Evolutionary conservation across 2,888 invertebrate species (phyloP).

Genomic region (Calliphora vomitoria): DNA sequence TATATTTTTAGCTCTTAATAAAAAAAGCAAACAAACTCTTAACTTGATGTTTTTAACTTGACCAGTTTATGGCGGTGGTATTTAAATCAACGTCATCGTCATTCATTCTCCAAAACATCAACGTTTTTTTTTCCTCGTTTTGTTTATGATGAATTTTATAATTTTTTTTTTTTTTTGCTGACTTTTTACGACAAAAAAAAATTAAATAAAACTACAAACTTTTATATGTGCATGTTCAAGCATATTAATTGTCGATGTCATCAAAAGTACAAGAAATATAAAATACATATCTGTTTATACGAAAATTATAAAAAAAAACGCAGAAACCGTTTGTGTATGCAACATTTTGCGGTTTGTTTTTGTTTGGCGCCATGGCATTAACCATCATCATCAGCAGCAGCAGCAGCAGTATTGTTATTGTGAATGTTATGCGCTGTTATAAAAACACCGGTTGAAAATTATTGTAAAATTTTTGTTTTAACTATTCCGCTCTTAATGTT

Average conservation of each 20-base stretch:
- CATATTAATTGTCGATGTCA: conserved; percentile 69
- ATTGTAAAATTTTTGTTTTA: conserved; percentile 51
- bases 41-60: conserved; percentile 43
- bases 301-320: conserved; percentile 1
- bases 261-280: conserved; percentile 47
- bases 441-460: conserved; percentile 48
- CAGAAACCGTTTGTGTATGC: conserved; percentile 55
- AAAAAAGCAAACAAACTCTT: conserved; percentile 36
- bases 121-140: conserved; percentile 2
- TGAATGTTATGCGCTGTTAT: conserved; percentile 1
- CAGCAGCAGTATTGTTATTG: conserved; percentile 22
- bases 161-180: conserved; percentile 42
- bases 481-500: conserved; percentile 48
- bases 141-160: conserved; percentile 59
- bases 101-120: conserved; percentile 46
- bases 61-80: conserved; percentile 51
- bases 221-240: conserved; percentile 56
- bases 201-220: not conserved
- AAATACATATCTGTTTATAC: conserved; percentile 49
- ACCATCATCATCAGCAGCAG: conserved; percentile 44
- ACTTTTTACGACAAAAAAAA: conserved; percentile 23
- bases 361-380: conserved; percentile 70
- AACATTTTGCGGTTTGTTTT: conserved; percentile 67
- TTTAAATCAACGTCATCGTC: conserved; percentile 60
- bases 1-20: conserved; percentile 32